Percentiles rank a stretch among this genome's conserved stretches.
Conservation (phyloP, 2,113 vertebrate genomes). For the Gallinago paraguaiae region DNA sequence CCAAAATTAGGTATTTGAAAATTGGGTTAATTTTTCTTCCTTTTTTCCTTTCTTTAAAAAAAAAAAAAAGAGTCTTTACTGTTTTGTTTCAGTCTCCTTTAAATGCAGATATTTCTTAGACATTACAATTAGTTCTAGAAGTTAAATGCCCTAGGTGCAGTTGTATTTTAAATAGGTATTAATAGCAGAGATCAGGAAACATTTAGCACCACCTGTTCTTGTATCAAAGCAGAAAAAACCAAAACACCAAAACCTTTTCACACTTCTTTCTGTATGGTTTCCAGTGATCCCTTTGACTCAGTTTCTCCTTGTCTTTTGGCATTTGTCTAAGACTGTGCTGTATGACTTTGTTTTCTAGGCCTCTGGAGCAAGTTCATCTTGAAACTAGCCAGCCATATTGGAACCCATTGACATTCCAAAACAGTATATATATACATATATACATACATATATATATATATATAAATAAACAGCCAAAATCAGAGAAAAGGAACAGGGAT, state of each 20-base stretch:
- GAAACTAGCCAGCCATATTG: conserved; percentile 88
- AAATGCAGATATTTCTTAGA: not conserved
- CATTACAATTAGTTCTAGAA: not conserved
- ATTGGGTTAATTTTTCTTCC: not conserved
- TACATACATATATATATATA: conserved; percentile 54
- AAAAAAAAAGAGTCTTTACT: not conserved
- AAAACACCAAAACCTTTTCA: not conserved
- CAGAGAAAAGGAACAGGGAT: conserved; percentile 87
- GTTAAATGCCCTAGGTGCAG: not conserved
- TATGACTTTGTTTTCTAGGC: conserved; percentile 90
- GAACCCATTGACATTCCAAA: conserved; percentile 99
- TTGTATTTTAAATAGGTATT: not conserved
- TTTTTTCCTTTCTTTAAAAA: not conserved
- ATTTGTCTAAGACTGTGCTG: conserved; percentile 76
- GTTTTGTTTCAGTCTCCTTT: not conserved
- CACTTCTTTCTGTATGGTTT: conserved; percentile 15
- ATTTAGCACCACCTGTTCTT: not conserved
- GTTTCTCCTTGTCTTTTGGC: conserved; percentile 59
- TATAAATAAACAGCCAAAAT: conserved; percentile 81
- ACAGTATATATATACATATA: conserved; percentile 77
- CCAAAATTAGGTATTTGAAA: not conserved
- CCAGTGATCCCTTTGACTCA: conserved; percentile 60
- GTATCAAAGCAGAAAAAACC: not conserved
- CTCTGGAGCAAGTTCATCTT: conserved; percentile 96
- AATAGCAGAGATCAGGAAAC: not conserved